These are phyloP conservation scores for Chionomys nivalis DNA, from an alignment of 2,113 vertebrate species.

Conservation along the genomic window DNA sequence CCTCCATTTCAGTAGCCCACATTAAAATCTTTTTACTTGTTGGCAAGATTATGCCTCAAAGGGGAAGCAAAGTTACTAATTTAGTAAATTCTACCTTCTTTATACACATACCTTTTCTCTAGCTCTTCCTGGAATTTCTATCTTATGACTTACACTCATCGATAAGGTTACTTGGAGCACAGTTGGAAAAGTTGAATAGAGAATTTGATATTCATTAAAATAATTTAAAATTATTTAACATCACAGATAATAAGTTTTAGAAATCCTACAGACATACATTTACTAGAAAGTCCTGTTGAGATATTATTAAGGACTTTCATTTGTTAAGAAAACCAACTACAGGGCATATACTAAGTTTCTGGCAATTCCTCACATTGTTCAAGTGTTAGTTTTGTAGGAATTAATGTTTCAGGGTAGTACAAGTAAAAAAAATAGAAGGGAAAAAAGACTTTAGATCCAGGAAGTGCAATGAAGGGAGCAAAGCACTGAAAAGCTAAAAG, in stretches of 20 bases:
- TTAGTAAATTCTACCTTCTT: neutral
- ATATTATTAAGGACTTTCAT: neutral
- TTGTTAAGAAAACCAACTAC: neutral
- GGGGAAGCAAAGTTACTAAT: neutral
- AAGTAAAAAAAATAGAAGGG: neutral
- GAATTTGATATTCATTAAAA: neutral
- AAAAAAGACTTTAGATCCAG: neutral
- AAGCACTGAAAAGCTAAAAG: neutral
- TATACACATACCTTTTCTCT: neutral
- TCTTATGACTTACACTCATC: neutral
- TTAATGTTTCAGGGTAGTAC: neutral
- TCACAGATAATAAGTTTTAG: neutral
- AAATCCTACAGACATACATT: neutral
- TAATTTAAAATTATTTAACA: neutral
- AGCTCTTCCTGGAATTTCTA: neutral
- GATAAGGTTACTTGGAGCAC: neutral
- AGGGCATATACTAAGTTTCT: neutral
- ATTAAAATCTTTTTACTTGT: slow-evolving; percentile 9
- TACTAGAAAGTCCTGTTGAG: neutral
- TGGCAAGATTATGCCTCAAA: neutral
- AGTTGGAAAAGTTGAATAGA: neutral
- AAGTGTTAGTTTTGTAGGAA: neutral
- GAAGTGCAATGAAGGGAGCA: neutral
- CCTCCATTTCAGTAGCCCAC: neutral
- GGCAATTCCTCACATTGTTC: neutral